A percentile compares a stretch with the other conserved stretches of the same genome.
Evolutionary conservation across 1,140 invertebrate genomes (phyloP).

Genomic region (Eumaeus atala): DNA sequence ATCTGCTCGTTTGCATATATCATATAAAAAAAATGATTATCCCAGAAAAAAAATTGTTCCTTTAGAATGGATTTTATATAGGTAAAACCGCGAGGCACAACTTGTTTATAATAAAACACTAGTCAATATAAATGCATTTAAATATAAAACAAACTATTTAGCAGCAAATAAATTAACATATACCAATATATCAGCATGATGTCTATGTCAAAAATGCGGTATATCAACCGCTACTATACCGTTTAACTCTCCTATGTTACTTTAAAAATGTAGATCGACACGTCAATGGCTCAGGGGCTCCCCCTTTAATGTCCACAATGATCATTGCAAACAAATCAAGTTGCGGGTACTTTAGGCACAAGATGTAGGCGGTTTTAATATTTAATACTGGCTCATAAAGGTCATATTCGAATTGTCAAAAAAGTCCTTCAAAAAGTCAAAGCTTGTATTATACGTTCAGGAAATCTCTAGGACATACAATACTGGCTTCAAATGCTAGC

Average conservation of each 20-base stretch:
- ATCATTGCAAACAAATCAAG: slow-evolving; percentile 19
- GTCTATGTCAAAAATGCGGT: slow-evolving; percentile 21
- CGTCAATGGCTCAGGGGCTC: slow-evolving; percentile 20
- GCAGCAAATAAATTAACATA: neutral
- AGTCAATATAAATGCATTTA: too few relatives aligned
- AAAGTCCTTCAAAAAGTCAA: too few relatives aligned
- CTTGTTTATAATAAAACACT: too few relatives aligned
- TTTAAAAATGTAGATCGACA: slow-evolving; percentile 25
- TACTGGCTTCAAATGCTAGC: too few relatives aligned
- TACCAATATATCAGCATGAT: slow-evolving; percentile 11
- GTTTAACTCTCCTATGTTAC: slow-evolving; percentile 17
- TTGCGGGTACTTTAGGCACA: neutral
- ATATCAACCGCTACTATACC: slow-evolving; percentile 7
- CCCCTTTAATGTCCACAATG: slow-evolving; percentile 12
- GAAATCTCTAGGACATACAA: too few relatives aligned
- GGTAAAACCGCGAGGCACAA: too few relatives aligned
- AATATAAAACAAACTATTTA: neutral
- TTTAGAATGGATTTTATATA: too few relatives aligned
- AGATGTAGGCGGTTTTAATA: neutral
- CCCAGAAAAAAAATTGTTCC: too few relatives aligned
- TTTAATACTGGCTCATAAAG: neutral
- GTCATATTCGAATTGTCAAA: too few relatives aligned
- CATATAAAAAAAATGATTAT: too few relatives aligned
- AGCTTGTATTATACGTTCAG: too few relatives aligned
- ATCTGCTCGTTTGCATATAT: too few relatives aligned